Percentiles rank a stretch among this genome's conserved stretches.
phyloP scores from a whole-genome alignment of 2,888 invertebrate genomes.

The Cheilosia impressa region DNA sequence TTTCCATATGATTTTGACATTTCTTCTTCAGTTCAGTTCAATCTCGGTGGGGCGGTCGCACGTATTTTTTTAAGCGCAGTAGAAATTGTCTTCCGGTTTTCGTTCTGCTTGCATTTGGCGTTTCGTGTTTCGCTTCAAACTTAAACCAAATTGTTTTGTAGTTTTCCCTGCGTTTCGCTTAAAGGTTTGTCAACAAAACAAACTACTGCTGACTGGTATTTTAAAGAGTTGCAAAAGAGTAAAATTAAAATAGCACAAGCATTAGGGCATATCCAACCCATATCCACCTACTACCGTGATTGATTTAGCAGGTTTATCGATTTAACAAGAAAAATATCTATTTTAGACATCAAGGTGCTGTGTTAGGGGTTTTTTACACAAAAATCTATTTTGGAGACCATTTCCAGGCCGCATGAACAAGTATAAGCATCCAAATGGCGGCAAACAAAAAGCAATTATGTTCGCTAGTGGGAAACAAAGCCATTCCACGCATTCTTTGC shows the following conservation, averaged over 20 bases:
- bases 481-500: not conserved
- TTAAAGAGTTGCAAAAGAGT: not conserved
- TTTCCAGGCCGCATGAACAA: not conserved
- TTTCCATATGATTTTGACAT: conserved; percentile 67
- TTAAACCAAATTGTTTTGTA: conserved; percentile 36
- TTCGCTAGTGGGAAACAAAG: conserved; percentile 17
- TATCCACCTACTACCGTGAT: conserved; percentile 1
- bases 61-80: not conserved
- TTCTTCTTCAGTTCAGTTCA: conserved; percentile 15
- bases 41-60: conserved; percentile 38
- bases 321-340: conserved; percentile 54
- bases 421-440: not conserved
- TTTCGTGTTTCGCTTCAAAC: conserved; percentile 29
- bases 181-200: conserved; percentile 48
- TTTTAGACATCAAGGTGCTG: conserved; percentile 20
- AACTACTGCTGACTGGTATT: not conserved
- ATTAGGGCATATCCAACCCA: too few species aligned
- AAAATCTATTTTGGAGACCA: conserved; percentile 14
- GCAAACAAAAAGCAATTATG: not conserved
- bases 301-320: conserved; percentile 35
- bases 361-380: not conserved
- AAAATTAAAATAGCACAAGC: conserved; percentile 6
- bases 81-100: conserved; percentile 34
- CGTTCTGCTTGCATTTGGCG: conserved; percentile 36
- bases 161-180: conserved; percentile 41